Evolutionary conservation across 1,140 invertebrate genomes (phyloP).

Genomic region (Drosophila biarmipes): DNA sequence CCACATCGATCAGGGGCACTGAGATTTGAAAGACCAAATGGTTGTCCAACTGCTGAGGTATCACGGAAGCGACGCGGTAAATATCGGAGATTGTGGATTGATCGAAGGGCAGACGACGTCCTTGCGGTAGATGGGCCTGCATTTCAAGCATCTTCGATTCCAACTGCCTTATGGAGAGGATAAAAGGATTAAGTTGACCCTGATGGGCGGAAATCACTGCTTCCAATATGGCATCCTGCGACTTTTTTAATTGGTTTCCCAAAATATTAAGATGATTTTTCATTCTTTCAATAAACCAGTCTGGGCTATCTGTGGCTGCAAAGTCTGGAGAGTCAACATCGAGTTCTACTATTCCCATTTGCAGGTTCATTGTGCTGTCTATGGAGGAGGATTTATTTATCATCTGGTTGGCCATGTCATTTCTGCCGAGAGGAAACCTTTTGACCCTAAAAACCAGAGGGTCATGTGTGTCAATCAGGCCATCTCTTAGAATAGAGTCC

Average conservation of each 20-base stretch:
- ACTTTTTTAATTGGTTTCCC: neutral
- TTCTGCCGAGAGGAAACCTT: too few relatives aligned
- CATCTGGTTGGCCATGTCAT: neutral
- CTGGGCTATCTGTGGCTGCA: rapidly evolving
- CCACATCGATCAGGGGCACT: slow-evolving; percentile 18
- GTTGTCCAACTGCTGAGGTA: neutral
- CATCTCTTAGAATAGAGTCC: too few relatives aligned
- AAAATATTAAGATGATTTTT: neutral
- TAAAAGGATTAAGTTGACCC: neutral
- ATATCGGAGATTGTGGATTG: neutral
- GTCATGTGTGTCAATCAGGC: neutral
- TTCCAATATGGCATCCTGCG: slow-evolving; percentile 9
- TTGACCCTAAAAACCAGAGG: neutral
- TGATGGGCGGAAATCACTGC: slow-evolving; percentile 2
- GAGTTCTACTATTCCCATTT: neutral
- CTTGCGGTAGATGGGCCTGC: neutral
- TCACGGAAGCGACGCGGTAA: slow-evolving; percentile 8
- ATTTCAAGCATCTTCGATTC: neutral
- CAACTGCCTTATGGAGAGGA: slow-evolving; percentile 17
- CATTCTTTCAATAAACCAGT: rapidly evolving
- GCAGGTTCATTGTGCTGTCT: slow-evolving; percentile 3
- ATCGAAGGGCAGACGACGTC: slow-evolving; percentile 6
- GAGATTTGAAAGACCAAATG: slow-evolving; percentile 11
- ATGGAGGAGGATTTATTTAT: neutral
- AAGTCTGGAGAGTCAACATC: neutral